phyloP scores from a whole-genome alignment of 2,113 vertebrate species.

The Malaclemys terrapin region DNA sequence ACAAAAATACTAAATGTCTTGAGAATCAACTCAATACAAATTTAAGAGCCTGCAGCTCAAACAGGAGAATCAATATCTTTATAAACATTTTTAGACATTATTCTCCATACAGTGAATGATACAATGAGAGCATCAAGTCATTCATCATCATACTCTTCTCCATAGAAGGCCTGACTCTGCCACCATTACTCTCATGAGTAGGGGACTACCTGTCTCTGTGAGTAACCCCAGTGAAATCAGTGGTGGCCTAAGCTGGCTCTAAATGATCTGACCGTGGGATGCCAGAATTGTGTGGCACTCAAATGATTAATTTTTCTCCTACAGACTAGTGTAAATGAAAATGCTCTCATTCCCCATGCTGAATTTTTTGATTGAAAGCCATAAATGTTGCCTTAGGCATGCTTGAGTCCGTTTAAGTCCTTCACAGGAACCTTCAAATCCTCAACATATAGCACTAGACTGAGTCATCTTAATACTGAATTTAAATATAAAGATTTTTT shows the following conservation, averaged over 20 bases:
- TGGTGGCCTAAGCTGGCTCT: background rate
- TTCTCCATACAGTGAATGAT: background rate
- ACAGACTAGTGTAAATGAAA: conserved; percentile 46
- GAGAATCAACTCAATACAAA: background rate
- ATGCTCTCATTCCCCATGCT: conserved; percentile 7
- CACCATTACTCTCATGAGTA: background rate
- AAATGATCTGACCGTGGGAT: background rate
- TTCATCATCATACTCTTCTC: background rate
- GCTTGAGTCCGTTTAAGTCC: conserved; percentile 41
- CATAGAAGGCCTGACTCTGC: background rate
- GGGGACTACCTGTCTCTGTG: background rate
- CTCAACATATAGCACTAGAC: conserved; percentile 17
- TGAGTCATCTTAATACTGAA: conserved; percentile 4
- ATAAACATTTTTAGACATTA: background rate
- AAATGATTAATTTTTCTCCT: conserved; percentile 36
- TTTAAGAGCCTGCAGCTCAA: background rate
- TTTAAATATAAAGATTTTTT: conserved; percentile 43
- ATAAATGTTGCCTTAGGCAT: conserved; percentile 50
- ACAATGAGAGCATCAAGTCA: background rate
- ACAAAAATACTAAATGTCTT: background rate
- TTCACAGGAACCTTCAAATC: conserved; percentile 39
- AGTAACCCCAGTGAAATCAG: fast-evolving
- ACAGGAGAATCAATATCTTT: fast-evolving
- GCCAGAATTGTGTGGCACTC: background rate
- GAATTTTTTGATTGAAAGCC: conserved; percentile 55